A percentile compares a stretch with the other conserved stretches of the same genome.
Conservation (phyloP, 2,797 vertebrate species). For the Mionectes olivaceus region DNA sequence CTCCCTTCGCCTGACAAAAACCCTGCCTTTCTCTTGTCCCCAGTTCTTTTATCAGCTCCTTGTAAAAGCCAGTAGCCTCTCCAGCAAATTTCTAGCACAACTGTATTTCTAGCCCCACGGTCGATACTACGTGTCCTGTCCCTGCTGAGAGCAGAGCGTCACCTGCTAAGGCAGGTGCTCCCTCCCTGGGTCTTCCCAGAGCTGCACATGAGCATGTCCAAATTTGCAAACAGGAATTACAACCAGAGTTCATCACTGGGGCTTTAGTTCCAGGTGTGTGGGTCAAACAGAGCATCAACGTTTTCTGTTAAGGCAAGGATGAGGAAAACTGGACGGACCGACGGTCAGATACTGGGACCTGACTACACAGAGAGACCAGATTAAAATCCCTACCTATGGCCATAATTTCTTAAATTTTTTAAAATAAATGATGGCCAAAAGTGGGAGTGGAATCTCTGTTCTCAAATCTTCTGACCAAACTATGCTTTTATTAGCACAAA, state of each 20-base stretch:
- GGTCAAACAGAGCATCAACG: neutral
- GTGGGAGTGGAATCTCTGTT: neutral
- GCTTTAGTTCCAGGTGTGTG: neutral
- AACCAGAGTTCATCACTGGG: neutral
- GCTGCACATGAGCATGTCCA: neutral
- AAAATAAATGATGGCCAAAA: neutral
- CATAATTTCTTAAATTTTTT: neutral
- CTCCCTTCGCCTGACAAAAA: conserved; percentile 65
- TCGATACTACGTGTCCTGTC: rapidly evolving
- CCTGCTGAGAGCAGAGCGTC: rapidly evolving
- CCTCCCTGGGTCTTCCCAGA: neutral
- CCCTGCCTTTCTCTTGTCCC: neutral
- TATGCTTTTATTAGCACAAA: neutral
- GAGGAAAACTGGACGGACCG: neutral
- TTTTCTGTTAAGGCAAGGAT: neutral
- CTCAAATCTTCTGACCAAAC: neutral
- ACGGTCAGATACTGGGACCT: rapidly evolving
- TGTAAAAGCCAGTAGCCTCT: neutral
- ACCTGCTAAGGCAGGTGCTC: neutral
- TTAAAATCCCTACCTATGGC: neutral
- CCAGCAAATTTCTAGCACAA: neutral
- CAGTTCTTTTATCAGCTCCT: neutral
- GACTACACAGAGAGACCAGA: neutral
- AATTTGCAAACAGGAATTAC: rapidly evolving
- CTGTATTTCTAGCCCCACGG: neutral